Evolutionary conservation across 2,797 vertebrate species (phyloP).

Genomic region (Sebastes umbrosus): DNA sequence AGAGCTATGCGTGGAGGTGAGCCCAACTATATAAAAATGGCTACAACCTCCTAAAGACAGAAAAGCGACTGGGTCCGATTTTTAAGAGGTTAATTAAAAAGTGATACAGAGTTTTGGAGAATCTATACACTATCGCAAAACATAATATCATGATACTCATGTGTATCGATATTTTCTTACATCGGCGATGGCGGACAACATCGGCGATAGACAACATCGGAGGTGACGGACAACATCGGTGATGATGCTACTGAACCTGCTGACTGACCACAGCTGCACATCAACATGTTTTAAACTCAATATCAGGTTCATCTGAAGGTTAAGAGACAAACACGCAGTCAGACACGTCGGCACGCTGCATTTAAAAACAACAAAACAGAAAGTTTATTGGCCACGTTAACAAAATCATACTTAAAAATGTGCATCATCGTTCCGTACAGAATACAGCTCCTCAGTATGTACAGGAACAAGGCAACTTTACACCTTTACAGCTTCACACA

Average conservation of each 20-base stretch:
- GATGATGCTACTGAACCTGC: neutral
- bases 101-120: too few relatives aligned
- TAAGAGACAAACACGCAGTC: neutral
- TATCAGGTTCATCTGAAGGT: neutral
- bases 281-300: neutral
- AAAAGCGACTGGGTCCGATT: too few relatives aligned
- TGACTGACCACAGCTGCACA: neutral
- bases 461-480: constrained; percentile 45
- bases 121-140: too few relatives aligned
- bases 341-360: neutral
- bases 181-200: too few relatives aligned
- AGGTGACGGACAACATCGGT: too few relatives aligned
- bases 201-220: too few relatives aligned
- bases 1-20: too few relatives aligned
- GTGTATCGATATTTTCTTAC: too few relatives aligned
- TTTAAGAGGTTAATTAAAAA: too few relatives aligned
- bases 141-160: too few relatives aligned
- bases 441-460: constrained; percentile 42
- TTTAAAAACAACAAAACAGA: constrained; percentile 53
- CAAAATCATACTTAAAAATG: constrained; percentile 59
- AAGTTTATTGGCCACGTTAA: constrained; percentile 64
- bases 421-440: constrained; percentile 20
- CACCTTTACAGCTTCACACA: constrained; percentile 51
- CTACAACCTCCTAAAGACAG: too few relatives aligned
- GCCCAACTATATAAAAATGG: too few relatives aligned